Base-by-base conservation (phyloP, 2,797 vertebrate genomes). In the Xyrichtys novacula region DNA sequence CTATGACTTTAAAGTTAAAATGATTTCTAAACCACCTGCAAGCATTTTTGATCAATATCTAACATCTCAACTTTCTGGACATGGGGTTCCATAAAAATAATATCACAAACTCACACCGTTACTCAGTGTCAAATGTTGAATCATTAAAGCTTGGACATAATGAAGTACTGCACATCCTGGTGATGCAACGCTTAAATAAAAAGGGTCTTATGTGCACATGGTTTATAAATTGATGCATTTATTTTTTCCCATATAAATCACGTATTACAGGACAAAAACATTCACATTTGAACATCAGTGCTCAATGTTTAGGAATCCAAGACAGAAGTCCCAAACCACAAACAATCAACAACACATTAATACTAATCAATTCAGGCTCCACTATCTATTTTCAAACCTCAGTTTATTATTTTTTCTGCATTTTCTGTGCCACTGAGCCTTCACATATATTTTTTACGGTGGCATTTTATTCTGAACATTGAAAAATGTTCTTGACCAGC, bases 221-320 rank as follows among this genome's bases (percentile, higher is more conserved):
- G 31, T 59, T 46, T 50, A 32, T 44, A 57, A 74, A 65, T 47
- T 15, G 17, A 53, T 76, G 50, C 29, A 74, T 88, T 89, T 85
- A 85, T 88, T 88, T 54, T 39, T 3, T 65, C 20, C 8, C 63
- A 34, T 52, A 77, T 22, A 63, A 82, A 69, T 49, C 28, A 57
- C 19, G 58, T 31, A 38, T 66, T 55, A 80, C 57, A 20, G 3
- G 58, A 25, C 20, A 53, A n/a, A 20, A 73, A 58, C 11, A 65
- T 44, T 39, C 22, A 76, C 56, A 65, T 58, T 65, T 39, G 20
- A 16, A 29, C 25, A 49, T 7, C 20, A 20, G 20, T 14, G n/a
- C 16, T 22, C 3, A 20, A 20, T 20, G 9, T 23, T 44, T 22
- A 43, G n/a, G 8, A 14, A 7, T 25, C 23, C 23, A 47, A 25